phyloP scores from a whole-genome alignment of 1,140 invertebrate species.

The Asobara japonica region DNA sequence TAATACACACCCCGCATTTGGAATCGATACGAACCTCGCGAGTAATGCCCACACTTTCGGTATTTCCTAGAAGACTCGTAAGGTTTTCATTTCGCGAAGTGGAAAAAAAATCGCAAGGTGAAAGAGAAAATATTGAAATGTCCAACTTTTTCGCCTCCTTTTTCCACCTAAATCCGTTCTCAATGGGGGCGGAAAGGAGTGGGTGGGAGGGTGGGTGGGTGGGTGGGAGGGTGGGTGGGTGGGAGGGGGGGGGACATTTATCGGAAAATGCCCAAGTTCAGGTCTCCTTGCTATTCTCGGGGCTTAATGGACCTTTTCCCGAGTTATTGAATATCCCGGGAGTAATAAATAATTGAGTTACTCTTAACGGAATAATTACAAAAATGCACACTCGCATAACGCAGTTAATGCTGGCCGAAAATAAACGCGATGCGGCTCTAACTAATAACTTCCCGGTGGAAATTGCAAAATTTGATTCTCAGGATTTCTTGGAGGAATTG shows the following conservation, averaged over 20 bases:
- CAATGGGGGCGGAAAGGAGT: background rate
- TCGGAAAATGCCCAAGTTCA: constrained; percentile 5
- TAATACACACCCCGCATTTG: background rate
- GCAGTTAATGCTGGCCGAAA: no score
- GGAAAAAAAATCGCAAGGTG: background rate
- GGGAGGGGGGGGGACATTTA: constrained; percentile 3
- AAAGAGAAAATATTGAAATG: background rate
- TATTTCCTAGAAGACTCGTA: constrained; percentile 1
- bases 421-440: no score
- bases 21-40: background rate
- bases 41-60: background rate
- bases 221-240: no score
- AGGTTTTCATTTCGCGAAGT: background rate
- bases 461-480: no score
- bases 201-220: no score
- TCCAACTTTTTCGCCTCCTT: background rate
- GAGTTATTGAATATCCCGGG: background rate
- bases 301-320: background rate
- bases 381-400: background rate
- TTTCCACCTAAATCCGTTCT: constrained; percentile 3
- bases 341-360: background rate
- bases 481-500: no score
- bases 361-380: background rate
- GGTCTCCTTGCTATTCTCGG: background rate
- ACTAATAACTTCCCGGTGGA: no score